Percentiles rank a stretch among this genome's conserved stretches.
Evolutionary conservation across 2,113 vertebrate species (phyloP).

Genomic region (Apaloderma vittatum): DNA sequence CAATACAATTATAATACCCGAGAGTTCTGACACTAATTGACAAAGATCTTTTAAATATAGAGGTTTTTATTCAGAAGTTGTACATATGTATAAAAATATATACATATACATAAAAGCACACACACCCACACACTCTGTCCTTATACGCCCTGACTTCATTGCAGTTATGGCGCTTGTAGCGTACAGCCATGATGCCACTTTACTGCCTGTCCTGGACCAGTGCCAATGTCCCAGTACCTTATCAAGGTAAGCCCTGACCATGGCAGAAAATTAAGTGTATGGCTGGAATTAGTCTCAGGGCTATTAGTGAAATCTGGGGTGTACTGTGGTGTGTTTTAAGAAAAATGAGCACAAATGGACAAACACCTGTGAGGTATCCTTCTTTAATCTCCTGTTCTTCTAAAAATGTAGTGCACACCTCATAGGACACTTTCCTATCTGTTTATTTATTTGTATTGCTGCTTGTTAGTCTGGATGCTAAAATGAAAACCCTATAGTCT

Average conservation of each 20-base stretch:
- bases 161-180: background rate
- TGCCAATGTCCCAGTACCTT: background rate
- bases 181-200: background rate
- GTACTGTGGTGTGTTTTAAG: background rate
- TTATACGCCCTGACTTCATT: background rate
- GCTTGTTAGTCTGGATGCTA: background rate
- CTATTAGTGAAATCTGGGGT: background rate
- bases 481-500: background rate
- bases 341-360: background rate
- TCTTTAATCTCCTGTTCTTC: background rate
- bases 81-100: background rate
- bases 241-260: background rate
- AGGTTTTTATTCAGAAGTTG: rapidly evolving
- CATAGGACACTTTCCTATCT: background rate
- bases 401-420: background rate
- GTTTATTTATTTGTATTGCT: background rate
- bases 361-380: background rate
- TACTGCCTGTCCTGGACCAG: background rate
- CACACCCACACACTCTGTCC: background rate
- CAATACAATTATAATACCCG: background rate
- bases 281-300: background rate
- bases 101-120: too few species aligned
- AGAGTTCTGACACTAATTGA: background rate
- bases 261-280: background rate
- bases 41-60: background rate